Evolutionary conservation across 2,113 vertebrate species (phyloP), one percentile per base, ranked within the genome.

Genomic region (Pao palembangensis): DNA sequence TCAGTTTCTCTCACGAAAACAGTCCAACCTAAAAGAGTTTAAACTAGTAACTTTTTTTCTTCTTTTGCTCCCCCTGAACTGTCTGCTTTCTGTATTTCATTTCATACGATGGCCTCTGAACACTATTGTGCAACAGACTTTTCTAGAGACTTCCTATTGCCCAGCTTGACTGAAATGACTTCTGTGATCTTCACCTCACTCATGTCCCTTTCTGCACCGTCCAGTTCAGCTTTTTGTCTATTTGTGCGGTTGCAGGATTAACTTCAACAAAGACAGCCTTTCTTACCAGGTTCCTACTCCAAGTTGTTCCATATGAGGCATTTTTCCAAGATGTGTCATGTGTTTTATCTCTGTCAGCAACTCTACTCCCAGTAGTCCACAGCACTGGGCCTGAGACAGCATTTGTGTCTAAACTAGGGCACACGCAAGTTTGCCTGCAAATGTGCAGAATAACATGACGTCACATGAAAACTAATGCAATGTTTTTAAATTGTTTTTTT

Each of bases 371-470:
- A 54, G 56, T 51, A 43, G 67, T 64, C 42, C 48, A 1, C 47
- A 44, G 21, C 51, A 20, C 55, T 55, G 58, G 43, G 47, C 60
- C 71, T 78, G 69, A 78, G 75, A 57, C 63, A 66, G 63, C 69
- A 70, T 57, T 69, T 73, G 71, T 60, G 78, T 53, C 69, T 69
- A 69, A 82, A 82, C 71, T 80, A 72, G 82, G 74, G 55, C 70
- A 71, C 44, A 20, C 10, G 19, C 18, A 49, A 47, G 55, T 73
- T 61, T 73, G 57, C 63, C 51, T 62, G 31, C 65, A 78, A 68
- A 81, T 28, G 41, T 52, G 55, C 19, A 42, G 74, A 54, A 58
- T 8, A 59, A 67, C 43, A 34, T 41, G 13, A 52, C 53, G 52
- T 52, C 31, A 28, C 2, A 4, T 74, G 66, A 63, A 51, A 25